These are phyloP conservation scores for Dromiciops gliroides DNA, from an alignment of 2,113 vertebrate species.

Conservation along the genomic window DNA sequence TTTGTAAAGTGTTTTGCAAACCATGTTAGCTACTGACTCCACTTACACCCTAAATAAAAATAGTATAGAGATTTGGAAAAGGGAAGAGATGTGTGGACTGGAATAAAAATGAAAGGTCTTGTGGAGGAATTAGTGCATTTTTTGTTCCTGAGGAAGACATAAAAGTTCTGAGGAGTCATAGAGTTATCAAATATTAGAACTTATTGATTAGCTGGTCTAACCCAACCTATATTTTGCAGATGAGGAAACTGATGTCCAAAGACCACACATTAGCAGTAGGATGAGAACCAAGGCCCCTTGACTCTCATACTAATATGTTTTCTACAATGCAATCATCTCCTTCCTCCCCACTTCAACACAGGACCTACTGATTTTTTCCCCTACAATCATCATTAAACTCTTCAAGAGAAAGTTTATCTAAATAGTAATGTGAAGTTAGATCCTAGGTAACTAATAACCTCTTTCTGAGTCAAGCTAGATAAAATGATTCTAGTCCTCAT, in stretches of 20 bases:
- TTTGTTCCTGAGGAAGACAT: not conserved
- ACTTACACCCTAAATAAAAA: not conserved
- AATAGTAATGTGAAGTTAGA: not conserved
- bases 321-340: not conserved
- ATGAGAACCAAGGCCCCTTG: not conserved
- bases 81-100: not conserved
- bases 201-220: not conserved
- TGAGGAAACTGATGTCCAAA: not conserved
- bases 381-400: not conserved
- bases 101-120: not conserved
- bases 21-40: not conserved
- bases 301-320: not conserved
- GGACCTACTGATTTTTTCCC: not conserved
- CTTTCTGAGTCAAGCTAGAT: not conserved
- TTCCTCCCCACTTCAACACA: not conserved
- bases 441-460: not conserved
- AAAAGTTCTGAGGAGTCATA: not conserved
- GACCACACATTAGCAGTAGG: not conserved
- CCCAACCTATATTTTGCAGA: not conserved
- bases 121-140: not conserved
- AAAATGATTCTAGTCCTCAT: not conserved
- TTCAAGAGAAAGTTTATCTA: not conserved
- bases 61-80: conserved; percentile 6
- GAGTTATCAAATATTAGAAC: not conserved
- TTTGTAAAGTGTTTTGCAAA: not conserved